phyloP scores from a whole-genome alignment of 2,888 invertebrate species.

The Heliconius sara region DNA sequence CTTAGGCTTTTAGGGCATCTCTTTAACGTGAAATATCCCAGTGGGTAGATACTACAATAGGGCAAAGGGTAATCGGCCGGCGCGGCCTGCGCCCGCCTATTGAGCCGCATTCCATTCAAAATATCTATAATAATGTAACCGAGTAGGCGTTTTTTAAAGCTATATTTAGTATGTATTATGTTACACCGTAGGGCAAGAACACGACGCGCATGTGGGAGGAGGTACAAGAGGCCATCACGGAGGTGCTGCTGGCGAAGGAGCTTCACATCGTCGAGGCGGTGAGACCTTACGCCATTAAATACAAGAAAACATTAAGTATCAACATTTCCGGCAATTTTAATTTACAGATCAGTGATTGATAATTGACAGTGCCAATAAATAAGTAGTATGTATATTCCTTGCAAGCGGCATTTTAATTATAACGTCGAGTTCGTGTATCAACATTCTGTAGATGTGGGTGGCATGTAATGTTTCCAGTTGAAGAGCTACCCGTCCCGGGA shows the following conservation, averaged over 20 bases:
- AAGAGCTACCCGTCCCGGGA: conserved; percentile 79
- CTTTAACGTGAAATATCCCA: conserved; percentile 6
- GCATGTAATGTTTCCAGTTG: conserved; percentile 57
- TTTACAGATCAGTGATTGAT: too few species aligned
- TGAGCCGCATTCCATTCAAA: conserved; percentile 12
- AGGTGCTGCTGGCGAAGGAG: conserved; percentile 89
- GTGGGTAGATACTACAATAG: conserved; percentile 8
- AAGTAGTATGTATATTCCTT: background rate
- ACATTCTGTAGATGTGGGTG: too few species aligned
- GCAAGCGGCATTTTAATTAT: background rate
- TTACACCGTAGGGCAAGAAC: conserved; percentile 85
- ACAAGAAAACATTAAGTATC: too few species aligned
- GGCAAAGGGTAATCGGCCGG: background rate
- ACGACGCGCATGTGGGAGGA: conserved; percentile 90
- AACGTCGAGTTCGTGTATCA: background rate
- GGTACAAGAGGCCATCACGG: conserved; percentile 90
- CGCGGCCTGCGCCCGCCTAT: background rate
- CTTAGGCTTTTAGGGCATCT: conserved; percentile 4
- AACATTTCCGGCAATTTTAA: too few species aligned
- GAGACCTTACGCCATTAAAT: conserved; percentile 49
- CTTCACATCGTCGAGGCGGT: conserved; percentile 85
- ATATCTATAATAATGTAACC: conserved; percentile 17
- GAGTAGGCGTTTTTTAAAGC: background rate
- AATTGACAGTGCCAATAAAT: too few species aligned
- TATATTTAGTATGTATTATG: background rate